These are phyloP conservation scores for Ctenomys sociabilis DNA, from an alignment of 2,113 vertebrate species.

Conservation along the genomic window DNA sequence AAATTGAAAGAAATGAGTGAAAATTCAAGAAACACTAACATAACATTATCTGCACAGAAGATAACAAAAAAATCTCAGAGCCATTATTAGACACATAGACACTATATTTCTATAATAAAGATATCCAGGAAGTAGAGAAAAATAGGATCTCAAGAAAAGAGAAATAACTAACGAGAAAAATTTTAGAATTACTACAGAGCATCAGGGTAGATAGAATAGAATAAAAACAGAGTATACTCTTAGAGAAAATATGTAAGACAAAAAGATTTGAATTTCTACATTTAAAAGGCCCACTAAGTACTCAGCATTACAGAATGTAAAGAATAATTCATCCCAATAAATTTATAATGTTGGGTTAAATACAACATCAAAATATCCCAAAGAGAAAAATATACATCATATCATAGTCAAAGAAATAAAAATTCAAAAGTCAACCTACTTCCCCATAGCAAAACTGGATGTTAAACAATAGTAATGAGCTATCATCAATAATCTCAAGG, in stretches of 20 bases:
- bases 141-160: background rate
- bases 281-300: background rate
- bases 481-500: background rate
- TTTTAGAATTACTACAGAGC: background rate
- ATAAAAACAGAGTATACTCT: conserved; percentile 15
- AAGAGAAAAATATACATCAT: background rate
- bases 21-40: background rate
- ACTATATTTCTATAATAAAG: background rate
- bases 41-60: background rate
- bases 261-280: background rate
- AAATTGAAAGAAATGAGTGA: too few species aligned
- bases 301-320: background rate
- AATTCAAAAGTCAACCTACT: background rate
- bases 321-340: background rate
- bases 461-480: background rate
- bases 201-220: background rate
- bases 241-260: conserved; percentile 27
- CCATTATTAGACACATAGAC: background rate
- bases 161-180: conserved; percentile 27
- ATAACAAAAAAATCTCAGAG: background rate
- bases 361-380: background rate
- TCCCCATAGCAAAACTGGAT: background rate
- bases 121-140: conserved; percentile 1
- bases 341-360: conserved; percentile 30
- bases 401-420: conserved; percentile 36